Base-by-base conservation (phyloP, 1,140 invertebrate genomes). In the Schlechtendalia chinensis region DNA sequence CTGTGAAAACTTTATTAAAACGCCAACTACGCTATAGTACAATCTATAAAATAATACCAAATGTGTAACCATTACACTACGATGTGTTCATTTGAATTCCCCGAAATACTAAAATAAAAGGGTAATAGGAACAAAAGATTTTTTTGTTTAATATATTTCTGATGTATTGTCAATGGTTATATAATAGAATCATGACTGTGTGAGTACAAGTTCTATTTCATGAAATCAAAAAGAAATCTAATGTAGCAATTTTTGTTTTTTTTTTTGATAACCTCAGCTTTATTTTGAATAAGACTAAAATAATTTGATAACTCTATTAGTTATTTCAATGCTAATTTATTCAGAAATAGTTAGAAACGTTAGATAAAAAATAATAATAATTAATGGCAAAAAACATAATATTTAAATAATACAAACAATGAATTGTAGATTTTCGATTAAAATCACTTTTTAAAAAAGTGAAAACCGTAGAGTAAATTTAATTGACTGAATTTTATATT, bases 81-180 rank as follows among this genome's bases (percentile, higher is more conserved):
- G n/a, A 24, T 69, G n/a, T 45, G 10, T 27, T 50, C 24, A 16
- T 50, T 69, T 69, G 45, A 69, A 10, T 69, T 50, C 22, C 14
- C 45, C 22, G 22, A 50, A 69, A 16, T 24, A 50, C 22, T 16
- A 69, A 69, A 69, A 69, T 50, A 47, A 47, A 47, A 69, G 39
- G 3, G 39, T 47, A 69, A 47, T 47, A 67, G n/a, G 5, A 58
- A 69, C 39, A 50, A 50, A 50, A 17, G 22, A 47, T 47, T 50
- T 27, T 69, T 69, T 67, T 47, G 65, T 45, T 67, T 67, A 5
- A 11, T 69, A 24, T 24, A 50, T 50, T 69, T 24, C 39, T 50
- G 22, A 14, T 50, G 3, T 69, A 69, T 69, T 69, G 45, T 50
- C 29, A 69, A 27, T 14, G 22, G 17, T 14, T 69, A 50, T 69